phyloP scores from a whole-genome alignment of 2,113 vertebrate genomes.

The Sorex araneus region DNA sequence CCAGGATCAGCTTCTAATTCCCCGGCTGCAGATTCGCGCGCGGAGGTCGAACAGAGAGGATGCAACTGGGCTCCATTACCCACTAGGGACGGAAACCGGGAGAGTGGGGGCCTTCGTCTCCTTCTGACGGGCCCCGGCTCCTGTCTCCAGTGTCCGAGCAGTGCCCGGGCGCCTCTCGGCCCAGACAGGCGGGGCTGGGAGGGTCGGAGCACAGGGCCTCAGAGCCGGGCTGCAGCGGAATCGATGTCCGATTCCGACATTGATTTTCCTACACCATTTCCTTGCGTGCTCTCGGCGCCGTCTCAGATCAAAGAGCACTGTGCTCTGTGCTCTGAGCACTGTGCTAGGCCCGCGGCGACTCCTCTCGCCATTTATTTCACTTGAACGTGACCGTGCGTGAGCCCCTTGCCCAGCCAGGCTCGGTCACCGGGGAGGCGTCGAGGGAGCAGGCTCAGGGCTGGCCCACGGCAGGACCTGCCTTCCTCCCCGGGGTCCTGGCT shows the following conservation, averaged over 20 bases:
- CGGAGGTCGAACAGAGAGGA: neutral
- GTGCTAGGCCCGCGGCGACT: no score
- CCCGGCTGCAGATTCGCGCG: neutral
- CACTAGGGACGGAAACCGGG: constrained; percentile 9
- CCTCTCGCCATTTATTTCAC: neutral
- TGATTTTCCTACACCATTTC: neutral
- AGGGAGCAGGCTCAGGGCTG: no score
- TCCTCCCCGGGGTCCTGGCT: neutral
- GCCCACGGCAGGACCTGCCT: no score
- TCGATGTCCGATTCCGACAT: neutral
- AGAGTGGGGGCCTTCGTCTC: neutral
- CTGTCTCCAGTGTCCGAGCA: neutral
- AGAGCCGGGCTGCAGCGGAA: neutral
- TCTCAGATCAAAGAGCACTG: rapidly evolving
- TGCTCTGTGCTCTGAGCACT: no score
- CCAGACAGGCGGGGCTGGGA: neutral
- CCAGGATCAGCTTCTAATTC: neutral
- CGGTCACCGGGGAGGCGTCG: neutral
- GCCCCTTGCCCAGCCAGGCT: neutral
- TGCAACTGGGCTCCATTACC: neutral
- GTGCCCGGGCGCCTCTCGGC: neutral
- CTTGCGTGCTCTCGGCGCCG: neutral
- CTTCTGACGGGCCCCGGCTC: neutral
- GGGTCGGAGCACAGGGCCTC: neutral
- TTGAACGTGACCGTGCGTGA: neutral